A percentile compares a stretch with the other conserved stretches of the same genome.
Conservation (phyloP, 2,113 vertebrate genomes). For the Ammodytes dubius region DNA sequence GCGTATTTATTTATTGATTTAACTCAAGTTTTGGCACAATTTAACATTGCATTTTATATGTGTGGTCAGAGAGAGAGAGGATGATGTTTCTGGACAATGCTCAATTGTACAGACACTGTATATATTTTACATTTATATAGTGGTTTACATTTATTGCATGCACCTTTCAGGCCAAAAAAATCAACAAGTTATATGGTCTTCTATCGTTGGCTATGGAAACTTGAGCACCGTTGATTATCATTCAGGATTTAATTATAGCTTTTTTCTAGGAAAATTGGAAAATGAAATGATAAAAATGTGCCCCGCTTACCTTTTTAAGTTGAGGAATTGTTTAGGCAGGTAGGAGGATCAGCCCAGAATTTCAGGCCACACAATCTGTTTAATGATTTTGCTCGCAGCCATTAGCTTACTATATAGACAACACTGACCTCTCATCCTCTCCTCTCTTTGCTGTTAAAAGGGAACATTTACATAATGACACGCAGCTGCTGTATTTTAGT, state of each 20-base stretch:
- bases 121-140: conserved; percentile 93
- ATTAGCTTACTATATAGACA: conserved; percentile 36
- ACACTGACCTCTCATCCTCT: conserved; percentile 35
- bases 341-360: conserved; percentile 21
- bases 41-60: conserved; percentile 59
- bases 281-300: conserved; percentile 38
- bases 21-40: conserved; percentile 40
- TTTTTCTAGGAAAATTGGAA: conserved; percentile 67
- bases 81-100: conserved; percentile 66
- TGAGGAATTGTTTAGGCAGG: conserved; percentile 24
- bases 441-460: conserved; percentile 54
- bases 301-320: conserved; percentile 33
- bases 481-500: conserved; percentile 36
- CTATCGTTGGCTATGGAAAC: conserved; percentile 86
- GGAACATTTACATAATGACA: conserved; percentile 54
- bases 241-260: conserved; percentile 65
- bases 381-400: conserved; percentile 29
- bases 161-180: conserved; percentile 89
- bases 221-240: conserved; percentile 77
- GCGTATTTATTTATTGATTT: conserved; percentile 27
- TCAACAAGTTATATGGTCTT: conserved; percentile 87
- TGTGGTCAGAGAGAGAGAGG: conserved; percentile 67
- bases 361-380: conserved; percentile 15
- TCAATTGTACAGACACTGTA: conserved; percentile 91
- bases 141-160: conserved; percentile 97